Percentiles rank a stretch among this genome's conserved stretches.
Evolutionary conservation across 2,113 vertebrate species (phyloP).

Genomic region (Hydrochoerus hydrochaeris): DNA sequence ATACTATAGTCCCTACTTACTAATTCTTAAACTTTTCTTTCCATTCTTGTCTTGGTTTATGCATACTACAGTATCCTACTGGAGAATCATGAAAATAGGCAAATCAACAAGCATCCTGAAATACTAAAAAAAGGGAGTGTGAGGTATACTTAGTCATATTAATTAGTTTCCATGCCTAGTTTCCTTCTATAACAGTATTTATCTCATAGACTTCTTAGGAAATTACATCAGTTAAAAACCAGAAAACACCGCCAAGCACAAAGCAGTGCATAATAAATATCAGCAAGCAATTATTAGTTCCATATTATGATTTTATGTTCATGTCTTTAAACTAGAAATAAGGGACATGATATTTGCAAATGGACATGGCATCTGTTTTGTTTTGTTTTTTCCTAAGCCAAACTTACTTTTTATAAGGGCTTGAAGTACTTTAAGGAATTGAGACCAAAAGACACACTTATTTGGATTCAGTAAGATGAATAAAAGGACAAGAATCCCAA

Average conservation of each 20-base stretch:
- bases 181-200: neutral
- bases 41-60: neutral
- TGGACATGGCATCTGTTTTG: neutral
- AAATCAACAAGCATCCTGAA: neutral
- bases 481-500: neutral
- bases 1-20: neutral
- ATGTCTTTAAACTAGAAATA: neutral
- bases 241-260: neutral
- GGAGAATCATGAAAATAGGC: neutral
- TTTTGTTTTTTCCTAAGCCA: neutral
- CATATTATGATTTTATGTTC: constrained; percentile 10
- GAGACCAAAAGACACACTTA: neutral
- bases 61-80: neutral
- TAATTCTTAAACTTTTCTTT: neutral
- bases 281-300: constrained; percentile 31
- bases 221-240: constrained; percentile 16
- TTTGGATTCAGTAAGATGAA: neutral
- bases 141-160: neutral
- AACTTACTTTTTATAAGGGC: neutral
- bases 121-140: neutral
- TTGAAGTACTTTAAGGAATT: neutral
- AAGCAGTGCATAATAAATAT: neutral
- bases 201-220: neutral
- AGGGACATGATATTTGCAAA: neutral
- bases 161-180: neutral